Conservation (phyloP, 2,797 vertebrate species). For the Hypotaenidia okinawae region DNA sequence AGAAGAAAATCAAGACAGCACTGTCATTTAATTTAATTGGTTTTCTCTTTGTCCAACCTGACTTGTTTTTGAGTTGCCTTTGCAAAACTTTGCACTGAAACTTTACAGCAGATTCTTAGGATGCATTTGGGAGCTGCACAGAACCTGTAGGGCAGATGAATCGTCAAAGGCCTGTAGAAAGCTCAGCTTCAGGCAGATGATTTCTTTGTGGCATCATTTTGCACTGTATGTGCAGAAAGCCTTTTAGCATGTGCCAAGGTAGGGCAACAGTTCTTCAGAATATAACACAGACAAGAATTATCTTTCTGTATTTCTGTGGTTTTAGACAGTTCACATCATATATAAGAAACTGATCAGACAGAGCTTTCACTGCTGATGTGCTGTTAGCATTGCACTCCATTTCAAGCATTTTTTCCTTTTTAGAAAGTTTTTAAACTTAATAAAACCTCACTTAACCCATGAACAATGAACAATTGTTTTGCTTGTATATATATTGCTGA, state of each 20-base stretch:
- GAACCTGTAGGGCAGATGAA: not conserved
- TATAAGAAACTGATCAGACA: not conserved
- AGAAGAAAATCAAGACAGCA: not conserved
- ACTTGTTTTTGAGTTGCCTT: not conserved
- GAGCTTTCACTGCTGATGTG: not conserved
- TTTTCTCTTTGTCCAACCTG: not conserved
- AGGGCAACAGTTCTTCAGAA: not conserved
- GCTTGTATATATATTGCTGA: not conserved
- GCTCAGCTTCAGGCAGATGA: not conserved
- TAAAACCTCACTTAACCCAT: not conserved
- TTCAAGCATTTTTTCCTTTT: not conserved
- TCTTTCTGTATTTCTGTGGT: not conserved
- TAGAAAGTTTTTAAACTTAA: not conserved
- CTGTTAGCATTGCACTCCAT: not conserved
- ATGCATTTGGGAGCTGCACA: fast-evolving
- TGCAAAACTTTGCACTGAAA: not conserved
- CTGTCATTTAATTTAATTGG: not conserved
- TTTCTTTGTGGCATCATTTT: not conserved
- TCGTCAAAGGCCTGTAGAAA: not conserved
- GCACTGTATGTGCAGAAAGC: not conserved
- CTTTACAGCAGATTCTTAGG: not conserved
- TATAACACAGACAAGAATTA: not conserved
- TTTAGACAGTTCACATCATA: not conserved
- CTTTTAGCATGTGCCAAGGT: not conserved
- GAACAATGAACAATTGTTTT: not conserved